Evolutionary conservation across 2,113 vertebrate species (phyloP), one percentile per base, ranked within the genome.

Genomic region (Conger conger): DNA sequence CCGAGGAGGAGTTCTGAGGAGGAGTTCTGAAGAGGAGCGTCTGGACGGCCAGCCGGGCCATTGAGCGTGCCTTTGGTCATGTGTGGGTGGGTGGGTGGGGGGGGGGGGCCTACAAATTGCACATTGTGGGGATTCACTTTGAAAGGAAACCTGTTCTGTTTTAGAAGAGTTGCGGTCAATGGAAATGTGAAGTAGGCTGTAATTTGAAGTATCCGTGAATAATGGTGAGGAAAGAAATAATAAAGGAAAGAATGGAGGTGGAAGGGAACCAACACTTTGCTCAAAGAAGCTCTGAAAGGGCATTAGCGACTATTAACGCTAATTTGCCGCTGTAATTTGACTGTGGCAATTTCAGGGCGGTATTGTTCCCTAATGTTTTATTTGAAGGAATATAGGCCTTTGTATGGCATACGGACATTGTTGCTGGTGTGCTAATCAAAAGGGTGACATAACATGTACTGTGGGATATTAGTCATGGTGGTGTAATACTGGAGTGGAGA

Each of bases 1-100:
- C 97, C 0, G 97, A 99, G 89, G 97, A 98, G 88, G 95, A 96
- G 83, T 99, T 99, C 89, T 98, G 89, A 97, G 88, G 78, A 45
- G 18, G 17, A 16, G 9, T n/a, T n/a, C n/a, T n/a, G n/a, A n/a
- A n/a, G n/a, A n/a, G n/a, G n/a, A n/a, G 2, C 18, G 4, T 0
- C 57, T 20, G 18, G 23, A 23, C 57, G 0, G 20, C 40, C 60
- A 6, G 45, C 38, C 17, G 30, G 40, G 18, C 30, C 0, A 23
- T 20, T 18, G 11, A 17, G 50, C 18, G 40, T 53, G 18, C 73
- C 73, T 73, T 20, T n/a, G 45, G 73, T 18, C 68, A 4, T 73
- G 57, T 16, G 50, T 7, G n/a, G n/a, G n/a, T n/a, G n/a, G n/a
- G 57, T 18, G 60, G 30, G 54, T 35, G 38, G 3, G 57, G 57